Base-by-base conservation (phyloP, 2,888 invertebrate species). In the Phlogophora meticulosa region DNA sequence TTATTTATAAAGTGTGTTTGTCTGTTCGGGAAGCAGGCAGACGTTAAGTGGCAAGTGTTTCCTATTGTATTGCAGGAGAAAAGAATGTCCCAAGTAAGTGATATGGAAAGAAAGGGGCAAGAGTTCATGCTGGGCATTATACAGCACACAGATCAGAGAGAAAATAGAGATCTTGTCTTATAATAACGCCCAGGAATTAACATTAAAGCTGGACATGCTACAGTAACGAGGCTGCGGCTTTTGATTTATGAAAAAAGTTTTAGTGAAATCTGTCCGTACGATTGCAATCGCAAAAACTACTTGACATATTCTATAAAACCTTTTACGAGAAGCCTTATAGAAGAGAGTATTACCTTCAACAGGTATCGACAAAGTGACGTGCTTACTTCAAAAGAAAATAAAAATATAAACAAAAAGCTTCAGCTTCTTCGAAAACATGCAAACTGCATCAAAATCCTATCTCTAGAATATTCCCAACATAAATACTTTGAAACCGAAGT, bases 1-100 rank as follows among this genome's bases (percentile, higher is more conserved):
- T 52, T 74, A 74, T 70, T 74, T 56, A 70, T 70, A 55, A 49
- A 46, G 20, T 36, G 17, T 36, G 32, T 75, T 46, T 75, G 57
- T 57, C 43, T 57, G 48, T 40, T 24, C 9, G 7, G 10, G 9
- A n/a, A 28, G 17, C 67, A 59, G 36, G 57, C 32, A 49, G 48
- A 61, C 28, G 24, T 32, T n/a, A 43, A 34, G 24, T 43, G 10
- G 42, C 15, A 22, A 51, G 22, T 20, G 13, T 43, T 22, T 32
- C 17, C 36, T 51, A 69, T 70, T 51, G 67, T 68, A 49, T 24
- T 32, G 22, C 2, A 43, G 4, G 5, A 22, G 38, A 69, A 42
- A 51, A 17, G n/a, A 32, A 43, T 59, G 15, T 43, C 17, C 48
- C 10, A 17, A 49, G 60, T 22, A n/a, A 59, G 36, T 43, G 38